phyloP scores from a whole-genome alignment of 2,113 vertebrate genomes.

The Stegostoma tigrinum region DNA sequence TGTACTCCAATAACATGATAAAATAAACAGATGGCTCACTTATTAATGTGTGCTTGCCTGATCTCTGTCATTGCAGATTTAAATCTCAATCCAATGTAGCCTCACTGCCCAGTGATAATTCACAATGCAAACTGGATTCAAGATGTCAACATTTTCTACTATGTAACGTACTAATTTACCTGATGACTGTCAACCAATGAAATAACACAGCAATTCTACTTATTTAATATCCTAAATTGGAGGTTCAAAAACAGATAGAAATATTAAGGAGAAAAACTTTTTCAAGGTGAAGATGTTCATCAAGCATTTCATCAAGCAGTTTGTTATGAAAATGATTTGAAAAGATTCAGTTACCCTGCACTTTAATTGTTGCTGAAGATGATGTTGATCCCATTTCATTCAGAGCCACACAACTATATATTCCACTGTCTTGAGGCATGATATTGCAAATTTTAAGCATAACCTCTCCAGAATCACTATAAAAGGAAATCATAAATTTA shows the following conservation, averaged over 20 bases:
- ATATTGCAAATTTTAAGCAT: constrained; percentile 89
- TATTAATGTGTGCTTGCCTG: neutral
- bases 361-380: constrained; percentile 90
- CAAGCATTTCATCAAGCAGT: neutral
- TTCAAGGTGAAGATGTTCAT: no score
- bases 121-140: neutral
- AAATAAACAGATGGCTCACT: neutral
- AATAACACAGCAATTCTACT: neutral
- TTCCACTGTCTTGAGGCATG: constrained; percentile 94
- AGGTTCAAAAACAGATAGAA: neutral
- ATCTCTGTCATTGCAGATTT: neutral
- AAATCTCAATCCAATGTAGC: neutral
- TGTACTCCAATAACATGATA: neutral
- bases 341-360: constrained; percentile 70
- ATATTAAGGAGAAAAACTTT: neutral
- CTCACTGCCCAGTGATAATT: neutral
- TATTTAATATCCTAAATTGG: neutral
- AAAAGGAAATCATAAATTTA: constrained; percentile 36
- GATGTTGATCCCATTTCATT: constrained; percentile 81
- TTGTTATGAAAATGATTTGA: neutral
- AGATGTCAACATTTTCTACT: neutral
- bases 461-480: constrained; percentile 87
- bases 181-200: neutral
- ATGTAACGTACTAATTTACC: neutral
- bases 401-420: constrained; percentile 88